Conservation (phyloP, 92 coral and sea anemone species). For the Siderastrea siderea region DNA sequence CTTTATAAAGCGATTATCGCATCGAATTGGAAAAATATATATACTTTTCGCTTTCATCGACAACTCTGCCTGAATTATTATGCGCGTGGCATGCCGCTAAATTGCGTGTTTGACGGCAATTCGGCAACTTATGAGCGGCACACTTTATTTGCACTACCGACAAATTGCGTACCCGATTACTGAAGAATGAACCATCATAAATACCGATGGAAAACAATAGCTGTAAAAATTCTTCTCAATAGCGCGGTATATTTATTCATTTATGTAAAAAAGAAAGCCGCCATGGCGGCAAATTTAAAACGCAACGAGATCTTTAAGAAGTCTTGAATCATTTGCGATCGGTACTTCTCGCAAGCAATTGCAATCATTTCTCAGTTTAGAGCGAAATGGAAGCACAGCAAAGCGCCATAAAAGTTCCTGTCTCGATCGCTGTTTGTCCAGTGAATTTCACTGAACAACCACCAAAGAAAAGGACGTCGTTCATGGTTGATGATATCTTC, state of each 20-base stretch:
- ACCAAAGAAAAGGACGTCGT: neutral
- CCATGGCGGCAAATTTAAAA: slow-evolving; percentile 31
- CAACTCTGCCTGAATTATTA: neutral
- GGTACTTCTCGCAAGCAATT: neutral
- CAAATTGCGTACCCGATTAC: neutral
- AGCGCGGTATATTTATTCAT: slow-evolving; percentile 5
- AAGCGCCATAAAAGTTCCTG: neutral
- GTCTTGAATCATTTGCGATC: neutral
- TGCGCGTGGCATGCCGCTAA: neutral
- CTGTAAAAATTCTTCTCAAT: slow-evolving; percentile 12
- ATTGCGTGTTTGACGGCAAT: neutral
- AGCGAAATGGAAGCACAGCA: slow-evolving; percentile 11
- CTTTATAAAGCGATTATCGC: neutral
- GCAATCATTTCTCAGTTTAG: neutral
- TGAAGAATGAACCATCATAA: neutral
- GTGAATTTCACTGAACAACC: neutral
- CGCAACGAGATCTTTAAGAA: neutral
- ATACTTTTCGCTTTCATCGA: neutral
- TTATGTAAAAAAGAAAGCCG: slow-evolving; percentile 1
- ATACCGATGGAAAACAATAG: slow-evolving; percentile 2
- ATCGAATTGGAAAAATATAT: neutral
- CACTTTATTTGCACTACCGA: neutral
- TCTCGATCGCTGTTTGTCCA: neutral
- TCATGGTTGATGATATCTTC: slow-evolving; percentile 29
- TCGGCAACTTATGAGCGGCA: slow-evolving; percentile 3